Evolutionary conservation across 92 coral and sea anemone species (phyloP).

Genomic region (Porites rus): DNA sequence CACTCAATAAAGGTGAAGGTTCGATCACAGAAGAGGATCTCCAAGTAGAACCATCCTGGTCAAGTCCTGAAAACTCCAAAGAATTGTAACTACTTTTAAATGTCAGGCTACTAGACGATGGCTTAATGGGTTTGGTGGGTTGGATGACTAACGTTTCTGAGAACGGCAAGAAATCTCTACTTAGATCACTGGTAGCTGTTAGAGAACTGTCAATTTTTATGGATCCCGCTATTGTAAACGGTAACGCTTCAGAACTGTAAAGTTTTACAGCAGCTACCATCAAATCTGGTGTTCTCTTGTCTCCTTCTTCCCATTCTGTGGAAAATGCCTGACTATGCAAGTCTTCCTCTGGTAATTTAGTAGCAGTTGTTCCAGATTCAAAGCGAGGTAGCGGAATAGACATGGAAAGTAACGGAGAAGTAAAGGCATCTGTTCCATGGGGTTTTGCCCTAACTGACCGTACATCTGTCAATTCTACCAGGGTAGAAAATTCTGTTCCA

Average conservation of each 20-base stretch:
- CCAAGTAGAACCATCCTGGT: background rate
- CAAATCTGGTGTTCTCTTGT: background rate
- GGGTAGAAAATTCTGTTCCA: background rate
- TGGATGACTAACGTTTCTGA: background rate
- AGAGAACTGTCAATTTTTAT: background rate
- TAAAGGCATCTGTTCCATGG: too few species aligned
- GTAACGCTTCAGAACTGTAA: background rate
- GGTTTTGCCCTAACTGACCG: background rate
- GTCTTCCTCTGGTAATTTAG: background rate
- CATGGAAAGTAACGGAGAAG: too few species aligned
- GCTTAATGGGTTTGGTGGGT: background rate
- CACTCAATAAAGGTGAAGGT: constrained; percentile 2
- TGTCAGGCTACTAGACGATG: background rate
- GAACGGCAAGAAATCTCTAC: background rate
- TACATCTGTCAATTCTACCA: background rate
- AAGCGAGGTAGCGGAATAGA: background rate
- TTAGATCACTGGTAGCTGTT: background rate
- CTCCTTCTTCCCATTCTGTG: background rate
- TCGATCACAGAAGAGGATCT: background rate
- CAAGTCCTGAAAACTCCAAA: too few species aligned
- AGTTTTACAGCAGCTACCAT: background rate
- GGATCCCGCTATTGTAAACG: background rate
- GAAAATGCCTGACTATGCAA: background rate
- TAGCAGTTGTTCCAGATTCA: background rate
- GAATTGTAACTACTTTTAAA: background rate